Conservation (phyloP, 2,113 vertebrate species). For the Zonotrichia leucophrys region DNA sequence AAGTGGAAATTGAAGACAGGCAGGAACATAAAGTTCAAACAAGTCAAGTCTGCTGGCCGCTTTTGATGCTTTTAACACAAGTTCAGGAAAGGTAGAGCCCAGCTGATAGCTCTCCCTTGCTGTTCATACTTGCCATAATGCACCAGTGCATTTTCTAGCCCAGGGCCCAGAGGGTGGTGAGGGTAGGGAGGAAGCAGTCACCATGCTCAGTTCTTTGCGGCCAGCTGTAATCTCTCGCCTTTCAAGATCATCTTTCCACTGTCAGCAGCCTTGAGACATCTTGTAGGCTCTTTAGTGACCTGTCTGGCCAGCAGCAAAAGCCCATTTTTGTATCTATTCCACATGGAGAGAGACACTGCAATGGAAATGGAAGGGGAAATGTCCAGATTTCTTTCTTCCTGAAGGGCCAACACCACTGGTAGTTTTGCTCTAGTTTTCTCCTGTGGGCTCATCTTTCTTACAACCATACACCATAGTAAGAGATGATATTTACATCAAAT, state of each 20-base stretch:
- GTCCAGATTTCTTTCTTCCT: neutral
- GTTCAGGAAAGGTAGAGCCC: neutral
- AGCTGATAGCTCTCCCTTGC: neutral
- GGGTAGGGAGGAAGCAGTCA: neutral
- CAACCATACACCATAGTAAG: neutral
- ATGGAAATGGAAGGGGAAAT: neutral
- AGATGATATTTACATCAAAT: neutral
- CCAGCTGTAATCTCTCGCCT: neutral
- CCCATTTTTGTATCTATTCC: neutral
- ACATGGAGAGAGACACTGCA: neutral
- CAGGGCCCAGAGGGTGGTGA: fast-evolving
- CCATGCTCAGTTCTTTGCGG: fast-evolving
- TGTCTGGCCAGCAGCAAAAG: neutral
- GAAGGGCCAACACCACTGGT: neutral
- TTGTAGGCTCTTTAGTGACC: neutral
- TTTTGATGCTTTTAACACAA: neutral
- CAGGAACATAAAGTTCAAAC: neutral
- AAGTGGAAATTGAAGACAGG: neutral
- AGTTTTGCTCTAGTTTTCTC: neutral
- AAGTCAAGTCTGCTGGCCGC: neutral
- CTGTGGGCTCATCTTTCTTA: neutral
- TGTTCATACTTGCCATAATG: neutral
- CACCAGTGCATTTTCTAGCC: neutral
- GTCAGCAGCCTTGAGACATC: neutral
- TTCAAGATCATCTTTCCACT: neutral